Evolutionary conservation across 2,797 vertebrate species (phyloP).

Genomic region (Bradypodion pumilum): DNA sequence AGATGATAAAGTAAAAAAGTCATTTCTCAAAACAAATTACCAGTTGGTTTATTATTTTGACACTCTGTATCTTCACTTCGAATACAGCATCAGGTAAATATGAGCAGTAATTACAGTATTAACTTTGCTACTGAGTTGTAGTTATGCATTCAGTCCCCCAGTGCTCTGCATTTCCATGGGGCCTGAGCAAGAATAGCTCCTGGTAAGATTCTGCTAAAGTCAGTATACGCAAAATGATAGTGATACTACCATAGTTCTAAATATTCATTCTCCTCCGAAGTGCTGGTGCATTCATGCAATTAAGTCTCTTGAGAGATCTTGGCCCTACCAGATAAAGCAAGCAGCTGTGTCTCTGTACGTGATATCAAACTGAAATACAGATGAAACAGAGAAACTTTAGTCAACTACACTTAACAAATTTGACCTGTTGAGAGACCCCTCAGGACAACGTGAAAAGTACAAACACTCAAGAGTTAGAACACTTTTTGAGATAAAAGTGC

Average conservation of each 20-base stretch:
- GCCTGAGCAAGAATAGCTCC: not conserved
- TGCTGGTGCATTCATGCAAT: not conserved
- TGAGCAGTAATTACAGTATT: not conserved
- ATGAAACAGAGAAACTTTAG: not conserved
- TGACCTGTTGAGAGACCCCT: not conserved
- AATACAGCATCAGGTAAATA: not conserved
- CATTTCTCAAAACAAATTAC: not conserved
- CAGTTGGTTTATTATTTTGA: not conserved
- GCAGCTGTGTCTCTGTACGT: not conserved
- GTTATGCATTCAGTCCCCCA: not conserved
- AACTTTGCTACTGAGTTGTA: not conserved
- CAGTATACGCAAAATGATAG: not conserved
- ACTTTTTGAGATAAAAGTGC: constrained; percentile 25
- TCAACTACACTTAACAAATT: not conserved
- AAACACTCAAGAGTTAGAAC: not conserved
- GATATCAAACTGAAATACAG: not conserved
- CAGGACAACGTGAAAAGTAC: constrained; percentile 10
- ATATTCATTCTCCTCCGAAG: too few relatives aligned
- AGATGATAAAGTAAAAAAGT: not conserved
- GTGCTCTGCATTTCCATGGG: not conserved
- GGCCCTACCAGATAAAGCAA: not conserved
- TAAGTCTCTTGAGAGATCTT: not conserved
- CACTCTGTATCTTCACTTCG: too few relatives aligned
- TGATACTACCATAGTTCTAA: not conserved
- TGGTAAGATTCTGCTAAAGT: not conserved